Base-by-base conservation (phyloP, 1,140 invertebrate genomes). In the Prorops nasuta region DNA sequence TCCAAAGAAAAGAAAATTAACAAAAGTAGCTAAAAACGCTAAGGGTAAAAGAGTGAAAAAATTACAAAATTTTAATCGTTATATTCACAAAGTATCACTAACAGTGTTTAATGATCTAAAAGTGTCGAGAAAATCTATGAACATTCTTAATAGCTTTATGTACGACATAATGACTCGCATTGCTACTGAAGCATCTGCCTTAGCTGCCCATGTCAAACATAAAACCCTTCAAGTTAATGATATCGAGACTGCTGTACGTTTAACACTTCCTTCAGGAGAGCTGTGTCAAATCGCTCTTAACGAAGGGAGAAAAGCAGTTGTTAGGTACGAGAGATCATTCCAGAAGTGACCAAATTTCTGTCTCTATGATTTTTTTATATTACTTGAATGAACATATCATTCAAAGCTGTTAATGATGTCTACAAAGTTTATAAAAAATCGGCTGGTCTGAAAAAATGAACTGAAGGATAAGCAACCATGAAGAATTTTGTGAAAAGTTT, bases 51-150 rank as follows among this genome's bases (percentile, higher is more conserved):
- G 78, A 41, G 81, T 77, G 51, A 67, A 70, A 71, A 81, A 81
- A 76, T 85, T 84, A 76, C 81, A 88, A 60, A 83, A 77, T 50
- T 90, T 87, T 75, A 80, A 81, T 1, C 84, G 86, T 45, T 89
- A 89, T 72, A 79, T 86, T 22, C 86, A 85, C 76, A 89, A 88
- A 63, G 79, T 90, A 15, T 59, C 90, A 61, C 85, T 86, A 57
- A 83, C 86, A 68, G 85, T 87, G 7, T 81, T 83, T 55, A 80
- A 82, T 35, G 80, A 85, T 44, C 77, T 77, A 35, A 81, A 81
- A 22, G 74, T 84, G 12, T 80, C 78, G 45, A 60, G 64, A 44
- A 83, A 82, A 57, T 80, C 81, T 3, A 86, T 86, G 82, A 64
- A 74, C 42, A 85, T 85, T 40, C 85, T 86, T 82, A 84, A 86